Evolutionary conservation across 2,888 invertebrate species (phyloP).

Genomic region (Lasioglossum zephyrum): DNA sequence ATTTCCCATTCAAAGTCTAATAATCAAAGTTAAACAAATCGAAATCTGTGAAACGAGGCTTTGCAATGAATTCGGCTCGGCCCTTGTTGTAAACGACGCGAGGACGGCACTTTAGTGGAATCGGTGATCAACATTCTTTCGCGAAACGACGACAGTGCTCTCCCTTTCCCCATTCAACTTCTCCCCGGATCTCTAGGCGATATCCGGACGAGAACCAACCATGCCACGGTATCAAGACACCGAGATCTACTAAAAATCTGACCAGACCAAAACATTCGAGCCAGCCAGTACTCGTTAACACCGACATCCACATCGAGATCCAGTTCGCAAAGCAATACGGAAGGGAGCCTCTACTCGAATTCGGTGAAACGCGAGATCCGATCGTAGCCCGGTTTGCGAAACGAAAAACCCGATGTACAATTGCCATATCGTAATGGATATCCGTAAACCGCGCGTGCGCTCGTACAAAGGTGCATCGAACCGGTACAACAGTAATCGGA

Average conservation of each 20-base stretch:
- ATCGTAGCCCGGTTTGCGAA: not conserved
- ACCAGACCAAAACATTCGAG: constrained; percentile 22
- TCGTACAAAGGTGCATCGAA: no score
- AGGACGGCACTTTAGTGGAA: not conserved
- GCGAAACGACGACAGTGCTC: constrained; percentile 57
- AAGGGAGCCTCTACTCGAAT: constrained; percentile 8
- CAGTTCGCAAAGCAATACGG: constrained; percentile 40
- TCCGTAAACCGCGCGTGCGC: no score
- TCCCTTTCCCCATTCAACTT: constrained; percentile 38
- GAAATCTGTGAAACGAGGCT: not conserved
- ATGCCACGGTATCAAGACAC: constrained; percentile 81
- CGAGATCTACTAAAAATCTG: constrained; percentile 58
- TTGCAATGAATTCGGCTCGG: not conserved
- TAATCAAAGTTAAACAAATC: no score
- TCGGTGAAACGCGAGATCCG: not conserved
- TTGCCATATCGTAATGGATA: not conserved
- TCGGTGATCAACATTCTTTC: constrained; percentile 49
- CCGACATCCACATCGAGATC: constrained; percentile 48
- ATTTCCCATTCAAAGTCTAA: not conserved
- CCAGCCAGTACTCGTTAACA: constrained; percentile 41
- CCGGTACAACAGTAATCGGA: not conserved
- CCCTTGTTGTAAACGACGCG: not conserved
- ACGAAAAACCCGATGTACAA: not conserved
- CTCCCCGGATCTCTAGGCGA: constrained; percentile 39
- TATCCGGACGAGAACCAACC: constrained; percentile 69